Evolutionary conservation across 2,113 vertebrate genomes (phyloP).

Genomic region (Sturnira hondurensis): DNA sequence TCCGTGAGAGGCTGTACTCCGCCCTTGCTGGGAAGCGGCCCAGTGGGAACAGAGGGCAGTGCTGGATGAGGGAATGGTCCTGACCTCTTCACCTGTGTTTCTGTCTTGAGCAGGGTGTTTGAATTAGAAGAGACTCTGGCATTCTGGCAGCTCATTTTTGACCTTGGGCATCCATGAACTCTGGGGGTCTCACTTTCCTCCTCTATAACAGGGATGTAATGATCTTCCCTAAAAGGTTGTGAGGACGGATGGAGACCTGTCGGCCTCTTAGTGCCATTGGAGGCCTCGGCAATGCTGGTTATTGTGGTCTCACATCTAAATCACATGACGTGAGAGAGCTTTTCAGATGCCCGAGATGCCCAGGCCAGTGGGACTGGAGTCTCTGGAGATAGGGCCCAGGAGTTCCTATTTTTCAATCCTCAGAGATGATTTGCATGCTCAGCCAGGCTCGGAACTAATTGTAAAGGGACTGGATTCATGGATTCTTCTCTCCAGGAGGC

Average conservation of each 20-base stretch:
- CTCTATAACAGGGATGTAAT: neutral
- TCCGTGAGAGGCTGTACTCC: neutral
- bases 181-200: neutral
- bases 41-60: neutral
- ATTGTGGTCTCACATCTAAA: fast-evolving
- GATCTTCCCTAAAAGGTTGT: neutral
- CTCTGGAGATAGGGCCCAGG: no score
- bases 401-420: neutral
- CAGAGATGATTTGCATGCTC: neutral
- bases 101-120: no score
- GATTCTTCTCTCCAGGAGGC: neutral
- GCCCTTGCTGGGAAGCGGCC: neutral
- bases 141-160: neutral
- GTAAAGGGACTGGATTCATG: neutral
- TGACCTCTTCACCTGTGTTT: neutral
- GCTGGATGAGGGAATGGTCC: no score
- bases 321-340: neutral
- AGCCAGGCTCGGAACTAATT: neutral
- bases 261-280: neutral
- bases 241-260: neutral
- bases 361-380: neutral
- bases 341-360: neutral
- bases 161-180: no score
- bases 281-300: neutral
- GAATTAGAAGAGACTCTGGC: no score